Base-by-base conservation (phyloP, 2,888 invertebrate species). In the Eupithecia abbreviata region DNA sequence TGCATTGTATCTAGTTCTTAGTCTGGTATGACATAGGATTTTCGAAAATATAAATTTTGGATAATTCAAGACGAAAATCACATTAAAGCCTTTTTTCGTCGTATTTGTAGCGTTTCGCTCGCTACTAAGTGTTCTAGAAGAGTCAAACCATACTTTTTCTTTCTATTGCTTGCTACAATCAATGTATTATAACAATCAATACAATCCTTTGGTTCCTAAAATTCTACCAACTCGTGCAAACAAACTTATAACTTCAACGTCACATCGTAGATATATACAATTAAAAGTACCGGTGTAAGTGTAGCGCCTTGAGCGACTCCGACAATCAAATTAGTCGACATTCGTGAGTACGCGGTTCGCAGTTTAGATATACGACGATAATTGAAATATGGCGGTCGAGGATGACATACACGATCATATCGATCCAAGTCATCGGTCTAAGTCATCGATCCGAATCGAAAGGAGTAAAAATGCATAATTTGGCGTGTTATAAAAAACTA, bases 291-390 rank as follows among this genome's bases (percentile, higher is more conserved):
- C 90, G 86, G 90, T 74, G 80, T 76, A 9, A 76, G 73, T 62
- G 73, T 69, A 45, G 72, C 75, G 80, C 88, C 89, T 91, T 90
- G 89, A 82, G 86, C 79, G 85, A 89, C 85, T 78, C 79, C 88
- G 91, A 87, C 91, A 90, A 89, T 91, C 91, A 92, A 92, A 92
- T 92, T 92, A 92, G 91, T 87, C 83, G 79, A 76, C 78, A 75
- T 84, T 85, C 93, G 93, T 93, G 93, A 90, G 88, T 77, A 78
- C 80, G 79, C 86, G 88, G 88, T 93, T 93, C 85, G 88, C 90
- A 88, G 80, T 87, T 91, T 88, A 91, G 91, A 85, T 81, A 80
- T 78, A 76, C 55, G 47, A 76, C 81, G 91, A 86, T 92, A 93
- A 93, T 92, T 92, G 89, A 80, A 76, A 77, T 79, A 76, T 77